phyloP scores from a whole-genome alignment of 2,113 vertebrate genomes.

The Machaerirhynchus nigripectus region DNA sequence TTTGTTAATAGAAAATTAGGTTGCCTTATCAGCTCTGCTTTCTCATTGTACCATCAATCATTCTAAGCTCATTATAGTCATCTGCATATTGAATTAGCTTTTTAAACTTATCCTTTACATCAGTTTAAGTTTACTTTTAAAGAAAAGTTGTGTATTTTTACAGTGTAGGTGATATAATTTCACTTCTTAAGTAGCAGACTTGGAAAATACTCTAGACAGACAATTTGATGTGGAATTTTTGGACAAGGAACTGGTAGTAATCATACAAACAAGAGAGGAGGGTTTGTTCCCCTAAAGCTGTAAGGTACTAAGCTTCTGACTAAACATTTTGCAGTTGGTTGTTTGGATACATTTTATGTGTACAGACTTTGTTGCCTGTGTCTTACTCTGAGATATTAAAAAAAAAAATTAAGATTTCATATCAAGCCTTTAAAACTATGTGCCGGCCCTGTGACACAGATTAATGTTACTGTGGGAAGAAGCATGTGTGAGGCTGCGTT shows the following conservation, averaged over 20 bases:
- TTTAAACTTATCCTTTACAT: neutral
- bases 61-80: neutral
- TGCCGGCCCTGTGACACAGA: neutral
- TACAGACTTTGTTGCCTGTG: neutral
- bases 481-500: neutral
- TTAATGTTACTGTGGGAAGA: neutral
- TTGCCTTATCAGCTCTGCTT: neutral
- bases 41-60: neutral
- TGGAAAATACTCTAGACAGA: neutral
- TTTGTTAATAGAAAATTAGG: neutral
- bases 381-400: neutral
- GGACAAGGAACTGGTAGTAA: neutral
- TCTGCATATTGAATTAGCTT: neutral
- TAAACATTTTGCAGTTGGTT: neutral
- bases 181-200: neutral
- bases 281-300: neutral
- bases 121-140: neutral
- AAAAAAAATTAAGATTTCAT: neutral
- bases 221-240: neutral
- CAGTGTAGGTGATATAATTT: neutral
- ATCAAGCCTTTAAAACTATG: neutral
- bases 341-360: neutral
- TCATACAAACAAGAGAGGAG: neutral
- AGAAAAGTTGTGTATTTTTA: neutral
- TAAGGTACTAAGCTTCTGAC: neutral